Conservation (phyloP, 2,113 vertebrate species). For the Corythoichthys intestinalis region DNA sequence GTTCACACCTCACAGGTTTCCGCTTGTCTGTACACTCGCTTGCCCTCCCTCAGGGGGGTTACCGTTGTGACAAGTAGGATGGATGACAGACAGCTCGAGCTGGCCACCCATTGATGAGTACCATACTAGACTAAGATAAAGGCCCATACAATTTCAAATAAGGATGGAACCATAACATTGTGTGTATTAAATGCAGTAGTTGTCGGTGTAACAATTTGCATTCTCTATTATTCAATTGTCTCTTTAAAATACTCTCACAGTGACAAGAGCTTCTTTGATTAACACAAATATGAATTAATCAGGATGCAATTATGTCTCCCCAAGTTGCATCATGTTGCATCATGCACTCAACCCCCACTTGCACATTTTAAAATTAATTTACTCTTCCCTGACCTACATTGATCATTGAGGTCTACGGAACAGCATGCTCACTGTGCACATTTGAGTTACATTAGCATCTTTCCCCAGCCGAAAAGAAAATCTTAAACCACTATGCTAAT, state of each 20-base stretch:
- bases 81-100: conserved; percentile 63
- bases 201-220: background rate
- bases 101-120: conserved; percentile 41
- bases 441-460: conserved; percentile 19
- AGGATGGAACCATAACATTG: background rate
- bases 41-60: conserved; percentile 48
- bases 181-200: background rate
- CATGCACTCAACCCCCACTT: conserved; percentile 18
- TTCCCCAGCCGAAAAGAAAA: background rate
- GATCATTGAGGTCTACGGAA: conserved; percentile 32
- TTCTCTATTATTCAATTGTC: conserved; percentile 56
- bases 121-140: conserved; percentile 7
- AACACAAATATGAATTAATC: conserved; percentile 64
- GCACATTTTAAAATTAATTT: conserved; percentile 27
- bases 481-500: background rate
- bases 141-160: background rate
- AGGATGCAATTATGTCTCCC: conserved; percentile 55
- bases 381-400: conserved; percentile 39
- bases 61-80: conserved; percentile 57
- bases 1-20: conserved; percentile 66
- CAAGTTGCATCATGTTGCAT: conserved; percentile 52
- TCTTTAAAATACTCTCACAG: conserved; percentile 41
- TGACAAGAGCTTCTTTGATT: conserved; percentile 52
- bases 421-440: conserved; percentile 26
- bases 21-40: conserved; percentile 43